These are phyloP conservation scores for Drosophila pandora DNA, from an alignment of 1,140 invertebrate species.

Conservation along the genomic window DNA sequence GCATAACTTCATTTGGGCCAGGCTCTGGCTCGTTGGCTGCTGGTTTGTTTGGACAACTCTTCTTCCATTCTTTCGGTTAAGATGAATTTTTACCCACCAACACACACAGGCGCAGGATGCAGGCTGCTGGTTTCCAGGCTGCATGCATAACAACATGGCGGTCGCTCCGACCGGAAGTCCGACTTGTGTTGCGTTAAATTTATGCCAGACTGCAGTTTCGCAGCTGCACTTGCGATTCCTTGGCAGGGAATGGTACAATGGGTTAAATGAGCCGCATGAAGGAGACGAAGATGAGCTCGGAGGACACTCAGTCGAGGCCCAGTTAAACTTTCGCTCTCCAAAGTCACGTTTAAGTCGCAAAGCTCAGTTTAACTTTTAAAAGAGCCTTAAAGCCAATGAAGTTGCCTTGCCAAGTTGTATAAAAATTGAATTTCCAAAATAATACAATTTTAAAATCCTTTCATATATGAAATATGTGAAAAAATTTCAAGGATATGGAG, in stretches of 20 bases:
- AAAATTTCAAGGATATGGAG: not conserved
- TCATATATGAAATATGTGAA: not conserved
- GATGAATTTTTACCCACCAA: conserved; percentile 52
- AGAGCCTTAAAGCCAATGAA: no score
- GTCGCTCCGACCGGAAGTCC: conserved; percentile 72
- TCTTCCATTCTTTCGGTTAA: conserved; percentile 56
- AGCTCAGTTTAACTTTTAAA: no score
- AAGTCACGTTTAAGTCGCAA: not conserved
- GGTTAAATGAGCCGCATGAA: conserved; percentile 27
- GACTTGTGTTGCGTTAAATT: conserved; percentile 73
- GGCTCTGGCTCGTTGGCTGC: conserved; percentile 34
- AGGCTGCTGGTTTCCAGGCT: conserved; percentile 6
- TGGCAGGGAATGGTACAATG: conserved; percentile 24
- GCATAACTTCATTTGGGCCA: conserved; percentile 73
- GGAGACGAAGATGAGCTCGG: not conserved
- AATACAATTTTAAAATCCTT: no score
- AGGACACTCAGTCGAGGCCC: not conserved
- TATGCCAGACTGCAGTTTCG: conserved; percentile 61
- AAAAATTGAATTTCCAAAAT: no score
- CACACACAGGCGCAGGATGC: conserved; percentile 28
- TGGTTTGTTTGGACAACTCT: conserved; percentile 24
- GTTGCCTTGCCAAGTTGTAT: no score
- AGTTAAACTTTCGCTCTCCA: conserved; percentile 1
- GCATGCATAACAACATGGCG: conserved; percentile 71
- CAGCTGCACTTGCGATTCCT: conserved; percentile 31